These are phyloP conservation scores for Porites divaricata DNA, from an alignment of 92 coral and sea anemone species.

Conservation along the genomic window DNA sequence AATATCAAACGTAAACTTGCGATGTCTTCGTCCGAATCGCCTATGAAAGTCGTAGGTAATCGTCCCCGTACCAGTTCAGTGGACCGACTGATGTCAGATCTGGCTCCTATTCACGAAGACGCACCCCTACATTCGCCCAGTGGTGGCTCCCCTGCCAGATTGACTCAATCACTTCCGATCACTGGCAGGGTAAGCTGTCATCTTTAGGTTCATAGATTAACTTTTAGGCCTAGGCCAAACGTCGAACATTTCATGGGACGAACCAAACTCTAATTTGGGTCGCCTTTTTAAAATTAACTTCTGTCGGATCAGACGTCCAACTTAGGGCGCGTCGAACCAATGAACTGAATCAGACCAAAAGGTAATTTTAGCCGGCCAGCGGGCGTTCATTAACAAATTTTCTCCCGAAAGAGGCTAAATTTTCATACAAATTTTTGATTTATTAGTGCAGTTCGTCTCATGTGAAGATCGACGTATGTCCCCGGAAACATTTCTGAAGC, in stretches of 20 bases:
- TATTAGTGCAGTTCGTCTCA: no score
- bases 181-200: slow-evolving; percentile 29
- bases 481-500: no score
- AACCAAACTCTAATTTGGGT: no score
- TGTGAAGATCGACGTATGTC: no score
- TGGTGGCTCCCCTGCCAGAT: slow-evolving; percentile 30
- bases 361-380: no score
- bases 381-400: no score
- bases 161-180: slow-evolving; percentile 48
- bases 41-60: slow-evolving; percentile 19
- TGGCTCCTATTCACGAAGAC: slow-evolving; percentile 55
- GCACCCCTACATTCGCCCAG: slow-evolving; percentile 41
- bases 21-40: slow-evolving; percentile 36
- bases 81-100: slow-evolving; percentile 38
- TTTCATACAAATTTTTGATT: no score
- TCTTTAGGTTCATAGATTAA: neutral
- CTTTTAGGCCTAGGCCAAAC: neutral
- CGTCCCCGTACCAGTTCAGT: slow-evolving; percentile 47
- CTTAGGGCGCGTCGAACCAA: no score
- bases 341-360: no score
- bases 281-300: no score
- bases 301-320: no score
- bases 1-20: slow-evolving; percentile 80
- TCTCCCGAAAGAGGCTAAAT: no score
- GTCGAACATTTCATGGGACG: neutral